Evolutionary conservation across 1,140 invertebrate species (phyloP), one percentile per base, ranked within the genome.

Genomic region (Pseudomyrmex dendroicus): DNA sequence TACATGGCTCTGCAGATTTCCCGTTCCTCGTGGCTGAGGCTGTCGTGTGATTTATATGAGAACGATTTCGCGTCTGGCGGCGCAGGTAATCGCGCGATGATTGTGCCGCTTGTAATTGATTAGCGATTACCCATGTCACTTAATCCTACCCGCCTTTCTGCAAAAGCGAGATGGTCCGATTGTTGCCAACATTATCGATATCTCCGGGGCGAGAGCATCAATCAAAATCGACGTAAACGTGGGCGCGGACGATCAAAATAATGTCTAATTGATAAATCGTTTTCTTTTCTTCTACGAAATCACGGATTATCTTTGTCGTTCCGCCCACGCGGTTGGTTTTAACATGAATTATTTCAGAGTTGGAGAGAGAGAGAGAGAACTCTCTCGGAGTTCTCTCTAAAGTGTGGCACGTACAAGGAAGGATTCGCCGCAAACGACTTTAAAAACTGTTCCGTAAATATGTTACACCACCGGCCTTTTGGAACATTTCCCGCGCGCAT

Each of bases 41-140:
- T 91, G 89, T 89, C 92, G 88, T 78, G 87, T 93, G 93, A 94
- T 94, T 93, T 93, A 93, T 92, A 90, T 84, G 90, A 91, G 91
- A 93, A 92, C 90, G 92, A 94, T 93, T 91, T 92, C 90, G 85
- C 85, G 89, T 88, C 86, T 90, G 89, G 61, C 76, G 78, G 89
- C 73, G 73, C 85, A 80, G 90, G 90, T 92, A 93, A 93, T 93
- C 91, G 87, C 73, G 68, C 89, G 89, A 90, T 90, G 89, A 93
- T 93, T 91, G 35, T 35, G 90, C 85, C 89, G 86, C 82, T 85
- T 83, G 90, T 93, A 92, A 93, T 93, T 93, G 91, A 93, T 93
- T 91, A 86, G 84, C 88, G 82, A 93, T 90, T 88, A 87, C 85
- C 72, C 84, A 72, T 87, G 80, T 87, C 83, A 85, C 84, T 83